Percentiles rank a stretch among this genome's conserved stretches.
These are phyloP conservation scores for Thera britannica DNA, from an alignment of 2,888 invertebrate species.

Conservation along the genomic window DNA sequence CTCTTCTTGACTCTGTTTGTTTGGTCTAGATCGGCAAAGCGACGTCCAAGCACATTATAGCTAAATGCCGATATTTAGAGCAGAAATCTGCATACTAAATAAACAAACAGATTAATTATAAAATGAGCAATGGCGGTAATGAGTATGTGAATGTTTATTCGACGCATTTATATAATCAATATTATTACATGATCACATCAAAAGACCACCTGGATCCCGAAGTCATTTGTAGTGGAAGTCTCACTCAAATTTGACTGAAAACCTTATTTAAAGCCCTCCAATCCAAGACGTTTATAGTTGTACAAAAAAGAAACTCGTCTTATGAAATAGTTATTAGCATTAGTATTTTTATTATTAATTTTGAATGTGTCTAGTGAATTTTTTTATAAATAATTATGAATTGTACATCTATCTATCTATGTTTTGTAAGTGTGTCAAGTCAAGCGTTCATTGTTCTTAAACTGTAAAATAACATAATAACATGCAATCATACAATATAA, in stretches of 20 bases:
- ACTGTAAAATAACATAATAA: too few species aligned
- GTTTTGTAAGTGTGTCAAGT: neutral
- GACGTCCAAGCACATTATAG: slow-evolving; percentile 11
- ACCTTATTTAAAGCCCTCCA: neutral
- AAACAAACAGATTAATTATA: slow-evolving; percentile 69
- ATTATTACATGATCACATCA: slow-evolving; percentile 66
- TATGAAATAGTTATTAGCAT: too few species aligned
- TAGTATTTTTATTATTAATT: too few species aligned
- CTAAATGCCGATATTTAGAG: slow-evolving; percentile 13
- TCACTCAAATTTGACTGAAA: neutral
- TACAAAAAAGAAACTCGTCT: too few species aligned
- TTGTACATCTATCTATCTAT: neutral
- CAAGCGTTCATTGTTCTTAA: too few species aligned
- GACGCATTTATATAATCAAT: slow-evolving; percentile 62
- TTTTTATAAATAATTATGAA: too few species aligned
- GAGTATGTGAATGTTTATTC: slow-evolving; percentile 60
- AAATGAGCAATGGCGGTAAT: slow-evolving; percentile 51
- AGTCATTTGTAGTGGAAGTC: slow-evolving; percentile 40
- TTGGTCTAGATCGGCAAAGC: neutral
- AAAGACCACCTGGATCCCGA: slow-evolving; percentile 50
- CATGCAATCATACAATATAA: too few species aligned
- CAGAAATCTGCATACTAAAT: slow-evolving; percentile 46
- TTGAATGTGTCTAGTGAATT: too few species aligned
- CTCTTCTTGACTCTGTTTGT: neutral
- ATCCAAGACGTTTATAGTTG: too few species aligned